Evolutionary conservation across 2,888 invertebrate species (phyloP).

Genomic region (Homarus gammarus): DNA sequence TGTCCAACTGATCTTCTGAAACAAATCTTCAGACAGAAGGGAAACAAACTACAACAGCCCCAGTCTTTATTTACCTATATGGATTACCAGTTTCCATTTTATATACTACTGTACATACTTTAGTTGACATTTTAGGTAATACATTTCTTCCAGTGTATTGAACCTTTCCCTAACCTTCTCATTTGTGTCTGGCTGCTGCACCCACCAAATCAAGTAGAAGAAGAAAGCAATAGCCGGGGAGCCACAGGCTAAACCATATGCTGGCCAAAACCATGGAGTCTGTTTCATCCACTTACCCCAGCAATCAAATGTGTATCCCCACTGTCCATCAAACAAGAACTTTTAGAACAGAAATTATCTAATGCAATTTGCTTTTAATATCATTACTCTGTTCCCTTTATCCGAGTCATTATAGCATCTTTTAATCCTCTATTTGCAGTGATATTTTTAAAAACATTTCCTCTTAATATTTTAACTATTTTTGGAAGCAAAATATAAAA

Average conservation of each 20-base stretch:
- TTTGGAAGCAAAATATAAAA: too few relatives aligned
- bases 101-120: not conserved
- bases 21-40: too few relatives aligned
- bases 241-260: conserved; percentile 41
- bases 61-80: not conserved
- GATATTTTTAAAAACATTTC: too few relatives aligned
- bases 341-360: not conserved
- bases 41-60: too few relatives aligned
- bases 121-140: too few relatives aligned
- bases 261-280: conserved; percentile 52
- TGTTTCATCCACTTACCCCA: conserved; percentile 42
- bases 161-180: conserved; percentile 27
- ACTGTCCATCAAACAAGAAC: conserved; percentile 16
- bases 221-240: conserved; percentile 41
- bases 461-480: too few relatives aligned
- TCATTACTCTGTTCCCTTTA: too few relatives aligned
- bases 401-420: too few relatives aligned
- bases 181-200: conserved; percentile 21
- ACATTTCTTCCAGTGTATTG: too few relatives aligned
- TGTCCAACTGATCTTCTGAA: too few relatives aligned
- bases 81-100: not conserved
- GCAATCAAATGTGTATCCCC: conserved; percentile 32
- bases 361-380: too few relatives aligned
- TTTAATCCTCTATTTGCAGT: too few relatives aligned
- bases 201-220: conserved; percentile 42